A percentile compares a stretch with the other conserved stretches of the same genome.
phyloP scores from a whole-genome alignment of 1,140 invertebrate genomes.

The Anadara kagoshimensis region DNA sequence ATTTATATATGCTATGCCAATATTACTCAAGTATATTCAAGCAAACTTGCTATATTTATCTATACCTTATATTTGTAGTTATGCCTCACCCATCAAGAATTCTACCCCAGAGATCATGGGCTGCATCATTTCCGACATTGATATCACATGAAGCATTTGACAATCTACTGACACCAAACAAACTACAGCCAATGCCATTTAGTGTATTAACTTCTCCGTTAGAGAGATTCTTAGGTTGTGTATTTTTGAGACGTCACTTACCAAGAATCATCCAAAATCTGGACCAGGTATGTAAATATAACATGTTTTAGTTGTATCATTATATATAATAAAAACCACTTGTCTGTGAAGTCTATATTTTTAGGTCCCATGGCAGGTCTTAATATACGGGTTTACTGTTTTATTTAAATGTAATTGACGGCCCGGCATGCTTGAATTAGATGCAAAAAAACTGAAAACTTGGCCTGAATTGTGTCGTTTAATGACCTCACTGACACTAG shows the following conservation, averaged over 20 bases:
- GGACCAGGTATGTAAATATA: constrained; percentile 82
- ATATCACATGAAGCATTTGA: constrained; percentile 92
- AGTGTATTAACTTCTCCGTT: constrained; percentile 78
- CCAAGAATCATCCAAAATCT: constrained; percentile 89
- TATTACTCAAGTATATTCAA: too few species aligned
- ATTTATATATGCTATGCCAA: too few species aligned
- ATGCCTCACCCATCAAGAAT: constrained; percentile 79
- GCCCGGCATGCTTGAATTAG: too few species aligned
- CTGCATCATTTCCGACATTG: constrained; percentile 92
- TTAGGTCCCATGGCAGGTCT: too few species aligned
- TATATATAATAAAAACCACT: too few species aligned
- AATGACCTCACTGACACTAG: too few species aligned
- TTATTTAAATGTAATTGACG: too few species aligned
- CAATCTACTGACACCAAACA: constrained; percentile 84
- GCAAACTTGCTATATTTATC: neutral
- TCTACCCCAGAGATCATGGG: constrained; percentile 89
- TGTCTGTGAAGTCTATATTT: too few species aligned
- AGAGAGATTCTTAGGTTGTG: constrained; percentile 93
- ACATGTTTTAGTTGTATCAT: too few species aligned
- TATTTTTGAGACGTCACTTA: constrained; percentile 91
- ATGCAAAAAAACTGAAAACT: too few species aligned
- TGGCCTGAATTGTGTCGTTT: too few species aligned
- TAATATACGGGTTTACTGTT: too few species aligned
- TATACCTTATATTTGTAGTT: constrained; percentile 39
- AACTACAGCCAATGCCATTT: constrained; percentile 79